Conservation (phyloP, 2,888 invertebrate genomes). For the Amitus sp. region DNA sequence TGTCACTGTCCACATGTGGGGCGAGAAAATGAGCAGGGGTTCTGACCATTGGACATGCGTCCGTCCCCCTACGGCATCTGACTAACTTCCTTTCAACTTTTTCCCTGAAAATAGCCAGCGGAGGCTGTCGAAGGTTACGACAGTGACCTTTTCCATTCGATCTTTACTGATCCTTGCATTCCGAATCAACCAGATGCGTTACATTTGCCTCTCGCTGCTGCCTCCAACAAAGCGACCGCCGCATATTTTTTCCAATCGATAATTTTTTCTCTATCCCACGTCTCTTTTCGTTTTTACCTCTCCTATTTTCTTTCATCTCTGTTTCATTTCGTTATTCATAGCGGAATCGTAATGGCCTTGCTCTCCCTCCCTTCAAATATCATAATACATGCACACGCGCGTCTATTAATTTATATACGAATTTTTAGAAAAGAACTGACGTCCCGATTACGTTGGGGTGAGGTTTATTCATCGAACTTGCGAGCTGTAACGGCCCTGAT, state of each 20-base stretch:
- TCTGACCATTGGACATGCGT: constrained; percentile 21
- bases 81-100: constrained; percentile 46
- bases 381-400: constrained; percentile 51
- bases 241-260: constrained; percentile 52
- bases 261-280: constrained; percentile 43
- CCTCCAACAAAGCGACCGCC: constrained; percentile 50
- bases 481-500: no score
- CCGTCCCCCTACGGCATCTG: constrained; percentile 24
- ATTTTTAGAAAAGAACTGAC: constrained; percentile 56
- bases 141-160: constrained; percentile 48
- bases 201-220: constrained; percentile 44
- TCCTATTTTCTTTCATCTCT: constrained; percentile 35
- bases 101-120: constrained; percentile 54
- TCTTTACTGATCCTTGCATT: constrained; percentile 26
- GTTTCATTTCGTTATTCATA: constrained; percentile 41
- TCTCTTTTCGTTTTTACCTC: constrained; percentile 28
- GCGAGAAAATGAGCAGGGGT: constrained; percentile 45
- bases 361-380: constrained; percentile 55
- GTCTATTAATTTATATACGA: constrained; percentile 63
- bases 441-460: no score
- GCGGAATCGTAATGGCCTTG: constrained; percentile 54
- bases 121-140: constrained; percentile 55
- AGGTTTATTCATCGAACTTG: constrained; percentile 39
- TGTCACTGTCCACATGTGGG: constrained; percentile 53
- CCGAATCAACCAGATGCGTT: constrained; percentile 48